These are phyloP conservation scores for Chlamydotis undulata DNA, from an alignment of 2,113 vertebrate genomes.

Conservation along the genomic window DNA sequence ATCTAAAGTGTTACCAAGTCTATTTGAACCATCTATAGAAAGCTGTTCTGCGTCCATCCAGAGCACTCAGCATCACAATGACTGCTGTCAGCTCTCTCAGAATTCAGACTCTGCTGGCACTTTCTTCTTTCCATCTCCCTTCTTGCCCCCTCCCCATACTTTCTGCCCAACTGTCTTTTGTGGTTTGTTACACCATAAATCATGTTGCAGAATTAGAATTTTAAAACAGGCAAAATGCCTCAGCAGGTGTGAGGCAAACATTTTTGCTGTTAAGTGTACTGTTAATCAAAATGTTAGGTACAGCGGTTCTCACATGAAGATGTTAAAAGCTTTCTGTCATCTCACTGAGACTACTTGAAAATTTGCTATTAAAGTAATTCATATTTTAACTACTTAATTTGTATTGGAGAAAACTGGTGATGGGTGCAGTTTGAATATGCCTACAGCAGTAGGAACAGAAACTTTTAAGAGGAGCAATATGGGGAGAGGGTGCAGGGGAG, in stretches of 20 bases:
- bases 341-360: neutral
- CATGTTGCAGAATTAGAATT: neutral
- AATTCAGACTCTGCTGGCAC: neutral
- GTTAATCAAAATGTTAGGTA: neutral
- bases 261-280: neutral
- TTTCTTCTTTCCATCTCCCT: neutral
- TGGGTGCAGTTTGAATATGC: neutral
- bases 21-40: neutral
- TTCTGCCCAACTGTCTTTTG: neutral
- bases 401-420: neutral
- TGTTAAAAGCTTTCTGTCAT: neutral
- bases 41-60: rapidly evolving
- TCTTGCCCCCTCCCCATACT: neutral
- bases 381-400: neutral
- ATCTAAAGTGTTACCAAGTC: neutral
- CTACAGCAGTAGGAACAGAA: rapidly evolving
- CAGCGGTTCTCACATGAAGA: neutral
- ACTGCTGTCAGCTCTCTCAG: neutral
- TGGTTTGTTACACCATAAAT: neutral
- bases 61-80: rapidly evolving
- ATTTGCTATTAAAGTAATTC: neutral
- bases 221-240: neutral
- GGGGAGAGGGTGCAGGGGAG: too few relatives aligned
- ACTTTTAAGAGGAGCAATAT: neutral
- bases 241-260: neutral